Percentiles rank a stretch among this genome's conserved stretches.
Conservation (phyloP, 1,140 invertebrate genomes). For the Drosophila biarmipes region DNA sequence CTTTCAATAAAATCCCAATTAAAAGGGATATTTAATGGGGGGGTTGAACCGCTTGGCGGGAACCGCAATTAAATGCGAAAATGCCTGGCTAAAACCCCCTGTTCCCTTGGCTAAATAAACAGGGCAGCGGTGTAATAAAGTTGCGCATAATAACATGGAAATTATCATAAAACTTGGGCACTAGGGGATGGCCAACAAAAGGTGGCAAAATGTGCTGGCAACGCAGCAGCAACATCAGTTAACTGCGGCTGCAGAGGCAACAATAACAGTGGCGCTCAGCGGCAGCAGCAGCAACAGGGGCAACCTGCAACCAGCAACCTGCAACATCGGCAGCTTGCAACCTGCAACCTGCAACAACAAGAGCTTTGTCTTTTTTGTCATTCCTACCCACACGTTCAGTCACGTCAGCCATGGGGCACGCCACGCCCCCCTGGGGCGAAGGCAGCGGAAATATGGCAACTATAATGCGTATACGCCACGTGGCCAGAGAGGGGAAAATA, state of each 20-base stretch:
- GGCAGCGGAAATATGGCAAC: conserved; percentile 40
- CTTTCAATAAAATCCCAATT: conserved; percentile 35
- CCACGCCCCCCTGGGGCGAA: conserved; percentile 3
- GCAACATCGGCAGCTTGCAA: conserved; percentile 4
- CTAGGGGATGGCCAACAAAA: neutral
- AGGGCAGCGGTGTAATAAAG: conserved; percentile 36
- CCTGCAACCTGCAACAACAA: conserved; percentile 17
- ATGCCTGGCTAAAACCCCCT: neutral
- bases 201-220: conserved; percentile 7
- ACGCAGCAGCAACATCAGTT: conserved; percentile 28
- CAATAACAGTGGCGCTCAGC: conserved; percentile 27
- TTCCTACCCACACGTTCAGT: conserved; percentile 26
- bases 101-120: conserved; percentile 16
- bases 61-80: conserved; percentile 1
- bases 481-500: conserved; percentile 12
- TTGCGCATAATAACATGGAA: conserved; percentile 44
- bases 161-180: conserved; percentile 48
- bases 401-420: conserved; percentile 22
- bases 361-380: conserved; percentile 20
- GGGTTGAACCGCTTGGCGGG: conserved; percentile 1
- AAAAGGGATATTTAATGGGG: conserved; percentile 19
- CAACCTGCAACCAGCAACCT: neutral
- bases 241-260: conserved; percentile 19
- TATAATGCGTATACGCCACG: conserved; percentile 50
- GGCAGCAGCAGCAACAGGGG: conserved; percentile 1